phyloP scores from a whole-genome alignment of 2,888 invertebrate species.

The Drosophila flavopinicola region DNA sequence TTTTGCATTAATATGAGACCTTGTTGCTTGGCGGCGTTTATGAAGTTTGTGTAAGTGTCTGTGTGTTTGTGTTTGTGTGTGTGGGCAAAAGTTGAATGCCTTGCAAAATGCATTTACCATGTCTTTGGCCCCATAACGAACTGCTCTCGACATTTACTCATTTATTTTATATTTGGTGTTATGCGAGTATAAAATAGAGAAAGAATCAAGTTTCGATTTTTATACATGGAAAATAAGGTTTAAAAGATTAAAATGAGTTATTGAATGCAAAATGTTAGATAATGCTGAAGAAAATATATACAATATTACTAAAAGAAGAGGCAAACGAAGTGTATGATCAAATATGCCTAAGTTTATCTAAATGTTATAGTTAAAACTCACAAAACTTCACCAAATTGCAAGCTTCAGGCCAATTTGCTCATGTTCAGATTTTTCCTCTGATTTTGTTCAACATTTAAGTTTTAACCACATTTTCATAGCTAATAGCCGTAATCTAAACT shows the following conservation, averaged over 20 bases:
- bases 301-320: neutral
- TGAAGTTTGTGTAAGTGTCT: conserved; percentile 21
- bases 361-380: too few relatives aligned
- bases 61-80: conserved; percentile 12
- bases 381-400: too few relatives aligned
- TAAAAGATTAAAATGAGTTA: neutral
- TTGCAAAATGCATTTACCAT: conserved; percentile 45
- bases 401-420: too few relatives aligned
- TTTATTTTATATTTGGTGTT: conserved; percentile 49
- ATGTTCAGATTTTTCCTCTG: too few relatives aligned
- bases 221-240: too few relatives aligned
- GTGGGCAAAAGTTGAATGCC: conserved; percentile 50
- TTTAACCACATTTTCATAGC: too few relatives aligned
- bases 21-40: conserved; percentile 34
- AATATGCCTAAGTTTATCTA: neutral
- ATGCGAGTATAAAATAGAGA: neutral
- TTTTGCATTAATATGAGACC: conserved; percentile 40
- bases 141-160: conserved; percentile 28
- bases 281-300: neutral
- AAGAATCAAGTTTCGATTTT: too few relatives aligned
- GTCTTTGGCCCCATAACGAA: conserved; percentile 41
- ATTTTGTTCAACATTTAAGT: too few relatives aligned
- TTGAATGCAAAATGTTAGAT: neutral
- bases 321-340: neutral
- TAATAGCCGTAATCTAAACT: too few relatives aligned